Conservation (phyloP, 1,140 invertebrate genomes). For the Eurosta solidaginis region DNA sequence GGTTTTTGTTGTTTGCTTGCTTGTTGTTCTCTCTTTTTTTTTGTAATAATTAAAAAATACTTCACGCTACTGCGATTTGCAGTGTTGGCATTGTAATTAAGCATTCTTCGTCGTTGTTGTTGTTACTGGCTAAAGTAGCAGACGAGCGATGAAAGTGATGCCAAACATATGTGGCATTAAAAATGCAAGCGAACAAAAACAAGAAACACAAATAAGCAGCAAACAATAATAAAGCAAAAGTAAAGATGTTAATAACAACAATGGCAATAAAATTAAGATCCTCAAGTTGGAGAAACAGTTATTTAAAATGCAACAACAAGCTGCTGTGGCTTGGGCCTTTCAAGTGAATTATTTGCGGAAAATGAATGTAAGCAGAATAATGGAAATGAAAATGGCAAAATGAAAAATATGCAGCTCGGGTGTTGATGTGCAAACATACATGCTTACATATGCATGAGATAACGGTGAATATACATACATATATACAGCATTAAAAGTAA, state of each 20-base stretch:
- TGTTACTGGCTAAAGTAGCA: neutral
- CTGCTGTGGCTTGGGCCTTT: neutral
- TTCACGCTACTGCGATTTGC: conserved; percentile 26
- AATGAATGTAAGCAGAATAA: neutral
- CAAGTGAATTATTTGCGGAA: conserved; percentile 1
- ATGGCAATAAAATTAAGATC: conserved; percentile 22
- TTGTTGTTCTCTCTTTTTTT: neutral
- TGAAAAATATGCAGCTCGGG: conserved; percentile 2
- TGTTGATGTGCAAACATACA: neutral
- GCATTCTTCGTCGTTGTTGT: neutral
- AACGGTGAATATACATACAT: too few species aligned
- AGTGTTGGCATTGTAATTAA: conserved; percentile 17
- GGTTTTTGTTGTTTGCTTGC: neutral
- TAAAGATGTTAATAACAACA: conserved; percentile 19
- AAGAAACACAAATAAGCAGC: neutral
- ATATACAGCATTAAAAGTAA: neutral
- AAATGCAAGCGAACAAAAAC: neutral
- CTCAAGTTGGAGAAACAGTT: conserved; percentile 3
- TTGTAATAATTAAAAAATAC: conserved; percentile 26
- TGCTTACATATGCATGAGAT: neutral
- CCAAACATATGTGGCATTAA: neutral
- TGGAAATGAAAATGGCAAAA: too few species aligned
- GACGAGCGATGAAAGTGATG: conserved; percentile 24
- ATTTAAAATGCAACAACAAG: neutral
- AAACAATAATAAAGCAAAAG: neutral